Evolutionary conservation across 2,888 invertebrate genomes (phyloP).

Genomic region (Troglohyphantes excavatus): DNA sequence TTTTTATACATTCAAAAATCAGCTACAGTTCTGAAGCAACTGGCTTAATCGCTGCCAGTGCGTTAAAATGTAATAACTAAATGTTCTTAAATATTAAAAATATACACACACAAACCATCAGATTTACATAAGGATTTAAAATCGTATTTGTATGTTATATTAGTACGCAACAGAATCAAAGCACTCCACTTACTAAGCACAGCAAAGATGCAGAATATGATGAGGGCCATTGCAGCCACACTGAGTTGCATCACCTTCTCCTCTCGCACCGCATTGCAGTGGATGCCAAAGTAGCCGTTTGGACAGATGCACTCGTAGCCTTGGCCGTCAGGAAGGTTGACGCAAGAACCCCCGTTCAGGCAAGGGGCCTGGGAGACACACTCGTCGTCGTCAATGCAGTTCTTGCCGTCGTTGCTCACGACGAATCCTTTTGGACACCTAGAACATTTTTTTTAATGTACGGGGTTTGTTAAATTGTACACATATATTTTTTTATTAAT

Average conservation of each 20-base stretch:
- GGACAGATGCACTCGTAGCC: constrained; percentile 80
- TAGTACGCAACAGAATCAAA: too few relatives aligned
- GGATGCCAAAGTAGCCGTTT: constrained; percentile 78
- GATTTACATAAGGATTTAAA: too few relatives aligned
- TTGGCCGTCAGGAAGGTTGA: constrained; percentile 85
- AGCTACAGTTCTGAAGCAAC: too few relatives aligned
- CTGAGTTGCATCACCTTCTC: constrained; percentile 82
- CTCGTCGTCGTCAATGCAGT: constrained; percentile 80
- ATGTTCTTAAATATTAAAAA: too few relatives aligned
- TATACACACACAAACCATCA: too few relatives aligned
- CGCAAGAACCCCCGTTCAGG: constrained; percentile 97
- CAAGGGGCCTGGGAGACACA: constrained; percentile 84
- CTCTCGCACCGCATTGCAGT: constrained; percentile 80
- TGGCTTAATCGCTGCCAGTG: too few relatives aligned
- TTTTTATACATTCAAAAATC: too few relatives aligned
- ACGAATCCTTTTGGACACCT: constrained; percentile 77
- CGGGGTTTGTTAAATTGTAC: too few relatives aligned
- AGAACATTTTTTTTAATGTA: too few relatives aligned
- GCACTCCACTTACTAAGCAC: constrained; percentile 91
- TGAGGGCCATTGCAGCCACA: constrained; percentile 88
- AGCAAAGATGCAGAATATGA: constrained; percentile 92
- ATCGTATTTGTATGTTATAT: too few relatives aligned
- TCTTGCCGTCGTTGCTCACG: constrained; percentile 57
- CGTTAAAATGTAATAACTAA: too few relatives aligned
- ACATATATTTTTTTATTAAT: too few relatives aligned